Percentiles rank a stretch among this genome's conserved stretches.
These are phyloP conservation scores for Mesoligia furuncula DNA, from an alignment of 2,888 invertebrate species.

Conservation along the genomic window DNA sequence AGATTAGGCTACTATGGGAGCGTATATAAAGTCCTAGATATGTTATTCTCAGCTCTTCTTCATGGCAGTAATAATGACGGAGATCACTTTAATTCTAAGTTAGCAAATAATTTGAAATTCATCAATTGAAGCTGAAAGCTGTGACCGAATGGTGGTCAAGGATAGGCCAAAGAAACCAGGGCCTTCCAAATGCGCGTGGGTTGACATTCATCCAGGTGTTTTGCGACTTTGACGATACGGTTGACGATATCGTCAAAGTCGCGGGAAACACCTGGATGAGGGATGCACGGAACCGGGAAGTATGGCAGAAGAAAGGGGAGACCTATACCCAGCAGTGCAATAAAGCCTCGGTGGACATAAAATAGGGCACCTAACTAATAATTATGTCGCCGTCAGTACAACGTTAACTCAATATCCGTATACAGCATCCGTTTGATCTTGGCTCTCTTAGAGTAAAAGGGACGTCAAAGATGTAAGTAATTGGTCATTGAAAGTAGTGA, in stretches of 20 bases:
- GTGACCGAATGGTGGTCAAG: not conserved
- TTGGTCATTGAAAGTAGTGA: not conserved
- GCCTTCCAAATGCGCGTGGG: not conserved
- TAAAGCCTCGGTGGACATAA: not conserved
- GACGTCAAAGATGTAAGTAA: slow-evolving; percentile 8
- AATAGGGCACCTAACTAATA: not conserved
- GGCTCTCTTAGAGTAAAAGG: slow-evolving; percentile 24
- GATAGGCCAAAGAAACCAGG: not conserved
- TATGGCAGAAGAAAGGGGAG: not conserved
- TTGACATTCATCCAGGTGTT: too few species aligned
- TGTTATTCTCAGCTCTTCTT: not conserved
- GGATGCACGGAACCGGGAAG: not conserved
- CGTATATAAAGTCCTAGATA: too few species aligned
- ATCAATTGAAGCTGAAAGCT: not conserved
- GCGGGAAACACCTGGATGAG: not conserved
- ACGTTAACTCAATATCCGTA: slow-evolving; percentile 29
- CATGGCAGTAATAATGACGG: not conserved
- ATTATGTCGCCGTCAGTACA: not conserved
- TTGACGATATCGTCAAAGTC: not conserved
- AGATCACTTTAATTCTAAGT: not conserved
- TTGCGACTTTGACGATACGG: too few species aligned
- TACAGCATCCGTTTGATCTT: slow-evolving; percentile 35
- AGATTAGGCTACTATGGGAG: not conserved
- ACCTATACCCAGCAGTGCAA: not conserved
- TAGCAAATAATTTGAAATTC: not conserved